Conservation (phyloP, 2,113 vertebrate species). For the Dromaius novaehollandiae region DNA sequence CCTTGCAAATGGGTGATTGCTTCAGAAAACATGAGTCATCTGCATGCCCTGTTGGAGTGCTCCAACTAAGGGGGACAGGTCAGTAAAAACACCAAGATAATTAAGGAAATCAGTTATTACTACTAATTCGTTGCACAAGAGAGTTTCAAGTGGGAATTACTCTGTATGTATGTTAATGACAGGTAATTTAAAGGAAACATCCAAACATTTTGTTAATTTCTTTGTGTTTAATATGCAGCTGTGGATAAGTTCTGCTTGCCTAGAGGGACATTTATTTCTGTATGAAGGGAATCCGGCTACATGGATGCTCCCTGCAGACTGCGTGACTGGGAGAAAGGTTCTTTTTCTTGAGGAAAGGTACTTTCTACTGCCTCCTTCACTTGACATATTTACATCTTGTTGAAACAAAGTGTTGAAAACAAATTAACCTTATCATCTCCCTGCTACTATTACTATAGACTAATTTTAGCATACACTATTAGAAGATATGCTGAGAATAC, state of each 20-base stretch:
- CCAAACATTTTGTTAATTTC: background rate
- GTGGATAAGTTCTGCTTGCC: background rate
- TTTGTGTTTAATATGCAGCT: background rate
- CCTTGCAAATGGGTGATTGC: background rate
- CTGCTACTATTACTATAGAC: background rate
- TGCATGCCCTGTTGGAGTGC: background rate
- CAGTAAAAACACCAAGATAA: background rate
- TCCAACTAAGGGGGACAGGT: background rate
- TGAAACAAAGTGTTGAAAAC: constrained; percentile 6
- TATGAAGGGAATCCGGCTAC: background rate
- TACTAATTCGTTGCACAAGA: background rate
- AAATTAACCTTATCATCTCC: constrained; percentile 35
- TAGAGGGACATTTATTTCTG: background rate
- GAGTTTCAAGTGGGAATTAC: background rate
- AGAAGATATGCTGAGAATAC: background rate
- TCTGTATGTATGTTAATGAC: background rate
- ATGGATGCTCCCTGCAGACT: background rate
- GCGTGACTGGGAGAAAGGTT: background rate
- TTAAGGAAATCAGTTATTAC: background rate
- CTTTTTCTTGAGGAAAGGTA: background rate
- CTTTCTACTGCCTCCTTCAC: background rate
- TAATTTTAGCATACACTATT: background rate
- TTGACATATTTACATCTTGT: background rate
- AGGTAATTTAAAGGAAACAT: background rate
- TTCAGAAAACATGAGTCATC: background rate